Conservation (phyloP, 1,140 invertebrate genomes). For the Samia ricini region DNA sequence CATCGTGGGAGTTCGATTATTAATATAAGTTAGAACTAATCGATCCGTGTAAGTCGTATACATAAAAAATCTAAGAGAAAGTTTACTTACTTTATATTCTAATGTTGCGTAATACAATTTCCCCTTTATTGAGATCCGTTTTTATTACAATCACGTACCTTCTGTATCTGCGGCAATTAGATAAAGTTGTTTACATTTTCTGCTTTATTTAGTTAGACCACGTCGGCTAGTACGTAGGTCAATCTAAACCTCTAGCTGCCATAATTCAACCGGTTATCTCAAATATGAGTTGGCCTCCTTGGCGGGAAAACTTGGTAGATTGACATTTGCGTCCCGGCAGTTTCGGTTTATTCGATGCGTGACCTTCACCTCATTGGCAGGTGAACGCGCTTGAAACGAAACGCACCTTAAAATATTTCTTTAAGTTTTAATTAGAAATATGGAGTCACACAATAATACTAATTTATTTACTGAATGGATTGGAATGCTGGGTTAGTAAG, state of each 20-base stretch:
- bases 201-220: background rate
- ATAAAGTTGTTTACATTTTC: background rate
- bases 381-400: conserved; percentile 41
- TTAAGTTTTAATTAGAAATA: background rate
- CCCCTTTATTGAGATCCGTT: background rate
- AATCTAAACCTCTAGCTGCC: background rate
- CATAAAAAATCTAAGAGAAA: background rate
- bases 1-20: background rate
- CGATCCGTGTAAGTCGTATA: background rate
- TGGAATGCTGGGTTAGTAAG: no score
- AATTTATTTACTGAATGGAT: no score
- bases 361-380: conserved; percentile 69
- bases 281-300: conserved; percentile 58
- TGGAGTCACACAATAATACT: no score
- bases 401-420: conserved; percentile 17
- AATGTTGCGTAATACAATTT: background rate
- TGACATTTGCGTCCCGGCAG: conserved; percentile 57
- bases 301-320: conserved; percentile 55
- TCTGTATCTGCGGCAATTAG: background rate
- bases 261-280: conserved; percentile 51
- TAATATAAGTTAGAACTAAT: background rate
- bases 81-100: background rate
- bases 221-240: background rate
- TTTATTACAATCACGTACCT: background rate
- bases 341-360: conserved; percentile 50